phyloP scores from a whole-genome alignment of 2,797 vertebrate species.

The Sciurus vulgaris region DNA sequence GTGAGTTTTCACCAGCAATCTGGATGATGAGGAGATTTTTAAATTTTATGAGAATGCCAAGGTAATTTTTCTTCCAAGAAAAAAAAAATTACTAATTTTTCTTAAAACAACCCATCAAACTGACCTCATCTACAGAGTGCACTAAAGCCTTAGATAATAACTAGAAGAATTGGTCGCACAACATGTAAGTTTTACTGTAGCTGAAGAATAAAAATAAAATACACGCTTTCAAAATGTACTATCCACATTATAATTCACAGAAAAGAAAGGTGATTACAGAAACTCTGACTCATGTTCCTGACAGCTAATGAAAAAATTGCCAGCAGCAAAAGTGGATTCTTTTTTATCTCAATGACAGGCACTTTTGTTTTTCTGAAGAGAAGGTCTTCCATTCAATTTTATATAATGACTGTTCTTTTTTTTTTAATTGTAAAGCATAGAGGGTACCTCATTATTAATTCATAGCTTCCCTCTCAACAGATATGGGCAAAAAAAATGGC shows the following conservation, averaged over 20 bases:
- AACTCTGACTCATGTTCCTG: constrained; percentile 80
- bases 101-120: constrained; percentile 17
- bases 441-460: constrained; percentile 64
- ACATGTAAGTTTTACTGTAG: constrained; percentile 44
- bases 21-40: constrained; percentile 17
- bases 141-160: constrained; percentile 43
- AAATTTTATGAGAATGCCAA: constrained; percentile 34
- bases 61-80: constrained; percentile 48
- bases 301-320: constrained; percentile 77
- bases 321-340: constrained; percentile 57
- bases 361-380: constrained; percentile 72
- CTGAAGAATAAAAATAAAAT: constrained; percentile 39
- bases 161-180: constrained; percentile 31
- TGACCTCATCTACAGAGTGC: background rate
- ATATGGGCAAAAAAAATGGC: constrained; percentile 88
- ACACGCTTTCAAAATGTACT: constrained; percentile 50
- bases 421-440: constrained; percentile 17
- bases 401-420: constrained; percentile 51
- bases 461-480: constrained; percentile 80
- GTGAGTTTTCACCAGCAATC: background rate
- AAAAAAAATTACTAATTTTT: constrained; percentile 32
- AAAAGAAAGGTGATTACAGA: constrained; percentile 75
- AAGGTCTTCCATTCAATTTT: constrained; percentile 70
- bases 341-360: constrained; percentile 71
- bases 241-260: constrained; percentile 66